phyloP scores from a whole-genome alignment of 35 echinoderm and acorn worm species.

The Hemicentrotus pulcherrimus region DNA sequence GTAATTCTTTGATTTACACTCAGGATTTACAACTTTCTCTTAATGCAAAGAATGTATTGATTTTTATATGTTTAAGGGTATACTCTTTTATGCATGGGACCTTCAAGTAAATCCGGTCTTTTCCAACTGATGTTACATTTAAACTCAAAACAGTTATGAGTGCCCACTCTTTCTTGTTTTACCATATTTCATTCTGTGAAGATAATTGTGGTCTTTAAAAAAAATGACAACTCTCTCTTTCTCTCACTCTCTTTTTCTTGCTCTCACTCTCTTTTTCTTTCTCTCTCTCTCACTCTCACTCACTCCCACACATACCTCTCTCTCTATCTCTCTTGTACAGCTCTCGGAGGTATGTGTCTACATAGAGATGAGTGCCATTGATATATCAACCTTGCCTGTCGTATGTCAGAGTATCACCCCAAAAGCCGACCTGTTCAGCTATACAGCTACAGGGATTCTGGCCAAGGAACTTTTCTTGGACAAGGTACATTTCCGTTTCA shows the following conservation, averaged over 20 bases:
- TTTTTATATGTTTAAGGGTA: no score
- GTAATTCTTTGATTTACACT: no score
- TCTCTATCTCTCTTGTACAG: neutral
- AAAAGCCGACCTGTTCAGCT: neutral
- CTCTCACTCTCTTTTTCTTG: neutral
- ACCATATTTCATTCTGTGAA: no score
- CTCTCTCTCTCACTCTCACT: neutral
- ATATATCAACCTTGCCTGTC: neutral
- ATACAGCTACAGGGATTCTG: neutral
- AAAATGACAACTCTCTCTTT: neutral
- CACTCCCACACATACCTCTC: neutral
- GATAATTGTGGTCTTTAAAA: no score
- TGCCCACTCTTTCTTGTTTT: no score
- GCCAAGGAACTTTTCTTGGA: slow-evolving; percentile 4
- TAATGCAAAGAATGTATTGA: no score
- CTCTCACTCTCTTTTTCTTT: neutral
- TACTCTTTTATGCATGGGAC: no score
- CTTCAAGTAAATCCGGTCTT: no score
- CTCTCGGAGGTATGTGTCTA: neutral
- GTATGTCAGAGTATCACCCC: neutral
- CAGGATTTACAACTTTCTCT: no score
- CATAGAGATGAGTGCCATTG: neutral
- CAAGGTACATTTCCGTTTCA: neutral
- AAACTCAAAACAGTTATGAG: no score
- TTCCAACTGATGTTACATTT: no score